Percentiles rank a stretch among this genome's conserved stretches.
These are phyloP conservation scores for Sarcophaga caerulescens DNA, from an alignment of 2,888 invertebrate species.

Conservation along the genomic window DNA sequence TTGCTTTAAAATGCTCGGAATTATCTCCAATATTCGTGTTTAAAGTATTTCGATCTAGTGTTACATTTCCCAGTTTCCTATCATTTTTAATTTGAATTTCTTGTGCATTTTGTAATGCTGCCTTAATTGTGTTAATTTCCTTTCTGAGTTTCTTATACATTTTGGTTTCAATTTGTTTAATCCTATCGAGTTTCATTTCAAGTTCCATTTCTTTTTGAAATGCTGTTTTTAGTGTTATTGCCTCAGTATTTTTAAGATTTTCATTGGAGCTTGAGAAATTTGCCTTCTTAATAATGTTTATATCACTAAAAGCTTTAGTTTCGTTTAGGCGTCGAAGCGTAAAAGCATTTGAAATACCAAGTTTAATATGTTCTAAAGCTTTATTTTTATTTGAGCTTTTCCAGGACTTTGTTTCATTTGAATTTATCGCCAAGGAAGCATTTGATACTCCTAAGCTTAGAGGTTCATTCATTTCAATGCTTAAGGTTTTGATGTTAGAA, in stretches of 20 bases:
- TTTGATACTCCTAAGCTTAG: too few species aligned
- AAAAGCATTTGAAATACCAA: too few species aligned
- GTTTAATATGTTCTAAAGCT: too few species aligned
- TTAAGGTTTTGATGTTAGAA: too few species aligned
- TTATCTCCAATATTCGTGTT: background rate
- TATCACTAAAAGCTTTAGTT: too few species aligned
- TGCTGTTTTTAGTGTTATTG: background rate
- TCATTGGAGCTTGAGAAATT: background rate
- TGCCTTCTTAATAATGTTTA: too few species aligned
- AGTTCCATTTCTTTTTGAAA: background rate
- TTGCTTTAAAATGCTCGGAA: background rate
- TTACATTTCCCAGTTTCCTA: background rate
- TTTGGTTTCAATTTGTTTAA: background rate
- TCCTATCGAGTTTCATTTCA: background rate
- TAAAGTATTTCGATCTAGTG: background rate
- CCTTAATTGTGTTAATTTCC: background rate
- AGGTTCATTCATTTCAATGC: too few species aligned
- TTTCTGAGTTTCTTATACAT: background rate
- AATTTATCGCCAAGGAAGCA: too few species aligned
- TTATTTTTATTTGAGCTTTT: too few species aligned
- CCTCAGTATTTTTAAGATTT: background rate
- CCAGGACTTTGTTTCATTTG: too few species aligned
- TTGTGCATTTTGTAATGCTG: background rate
- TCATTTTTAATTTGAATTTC: background rate
- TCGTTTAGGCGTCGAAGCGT: too few species aligned